These are phyloP conservation scores for Darevskia nairensis DNA, from an alignment of 2,797 vertebrate genomes.

Conservation along the genomic window DNA sequence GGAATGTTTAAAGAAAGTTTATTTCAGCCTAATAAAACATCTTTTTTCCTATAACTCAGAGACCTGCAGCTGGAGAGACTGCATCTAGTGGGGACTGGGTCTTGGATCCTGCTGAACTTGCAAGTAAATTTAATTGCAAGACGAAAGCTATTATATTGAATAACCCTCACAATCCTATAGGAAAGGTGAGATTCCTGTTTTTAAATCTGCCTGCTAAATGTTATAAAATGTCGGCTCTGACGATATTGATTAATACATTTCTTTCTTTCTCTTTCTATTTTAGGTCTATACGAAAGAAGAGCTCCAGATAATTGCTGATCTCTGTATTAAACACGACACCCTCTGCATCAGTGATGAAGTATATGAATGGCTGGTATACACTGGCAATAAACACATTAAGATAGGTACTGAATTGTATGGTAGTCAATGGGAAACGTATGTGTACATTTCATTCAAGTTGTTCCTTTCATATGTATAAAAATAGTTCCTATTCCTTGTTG, in stretches of 20 bases:
- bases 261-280: conserved; percentile 44
- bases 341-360: conserved; percentile 98
- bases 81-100: conserved; percentile 89
- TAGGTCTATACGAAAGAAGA: conserved; percentile 91
- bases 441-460: background rate
- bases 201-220: background rate
- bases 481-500: background rate
- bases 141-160: conserved; percentile 97
- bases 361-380: conserved; percentile 96
- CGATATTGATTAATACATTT: conserved; percentile 30
- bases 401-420: conserved; percentile 83
- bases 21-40: conserved; percentile 34
- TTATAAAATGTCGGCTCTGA: conserved; percentile 31
- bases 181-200: conserved; percentile 84
- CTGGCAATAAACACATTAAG: conserved; percentile 90
- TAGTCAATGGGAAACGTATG: conserved; percentile 20
- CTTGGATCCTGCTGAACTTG: conserved; percentile 89
- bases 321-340: conserved; percentile 91
- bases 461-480: background rate
- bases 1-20: conserved; percentile 7
- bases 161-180: conserved; percentile 93
- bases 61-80: conserved; percentile 71
- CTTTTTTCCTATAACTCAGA: conserved; percentile 75
- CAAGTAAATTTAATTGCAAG: conserved; percentile 92
- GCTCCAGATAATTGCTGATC: conserved; percentile 90